Conservation (phyloP, 1,140 invertebrate species). For the Lucilia sericata region DNA sequence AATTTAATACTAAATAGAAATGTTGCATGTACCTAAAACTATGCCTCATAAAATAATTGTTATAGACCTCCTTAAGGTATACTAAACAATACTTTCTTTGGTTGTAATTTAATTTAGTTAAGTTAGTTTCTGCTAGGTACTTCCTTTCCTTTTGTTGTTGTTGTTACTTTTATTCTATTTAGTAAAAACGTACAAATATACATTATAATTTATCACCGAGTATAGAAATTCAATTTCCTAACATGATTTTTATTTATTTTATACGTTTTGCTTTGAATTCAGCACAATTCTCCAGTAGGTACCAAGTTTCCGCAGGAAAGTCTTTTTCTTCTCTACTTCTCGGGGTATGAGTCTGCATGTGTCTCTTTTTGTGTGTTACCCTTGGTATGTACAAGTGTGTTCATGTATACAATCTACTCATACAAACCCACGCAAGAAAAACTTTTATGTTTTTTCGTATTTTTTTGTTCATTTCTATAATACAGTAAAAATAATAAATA, state of each 20-base stretch:
- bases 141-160: neutral
- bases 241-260: constrained; percentile 22
- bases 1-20: neutral
- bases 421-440: neutral
- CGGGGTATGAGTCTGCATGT: neutral
- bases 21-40: neutral
- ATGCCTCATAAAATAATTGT: neutral
- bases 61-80: neutral
- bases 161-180: neutral
- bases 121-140: neutral
- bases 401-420: neutral
- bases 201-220: constrained; percentile 16
- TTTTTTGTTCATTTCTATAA: neutral
- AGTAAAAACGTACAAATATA: neutral
- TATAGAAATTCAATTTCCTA: constrained; percentile 24
- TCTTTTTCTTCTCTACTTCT: neutral
- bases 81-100: neutral
- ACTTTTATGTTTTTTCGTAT: neutral
- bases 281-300: neutral
- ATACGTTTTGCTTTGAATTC: neutral
- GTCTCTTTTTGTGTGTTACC: neutral
- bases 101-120: constrained; percentile 1
- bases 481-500: neutral
- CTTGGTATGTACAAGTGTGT: neutral
- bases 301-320: neutral